Percentiles rank a stretch among this genome's conserved stretches.
These are phyloP conservation scores for Kryptolebias ocellatus DNA, from an alignment of 2,797 vertebrate genomes.

Conservation along the genomic window DNA sequence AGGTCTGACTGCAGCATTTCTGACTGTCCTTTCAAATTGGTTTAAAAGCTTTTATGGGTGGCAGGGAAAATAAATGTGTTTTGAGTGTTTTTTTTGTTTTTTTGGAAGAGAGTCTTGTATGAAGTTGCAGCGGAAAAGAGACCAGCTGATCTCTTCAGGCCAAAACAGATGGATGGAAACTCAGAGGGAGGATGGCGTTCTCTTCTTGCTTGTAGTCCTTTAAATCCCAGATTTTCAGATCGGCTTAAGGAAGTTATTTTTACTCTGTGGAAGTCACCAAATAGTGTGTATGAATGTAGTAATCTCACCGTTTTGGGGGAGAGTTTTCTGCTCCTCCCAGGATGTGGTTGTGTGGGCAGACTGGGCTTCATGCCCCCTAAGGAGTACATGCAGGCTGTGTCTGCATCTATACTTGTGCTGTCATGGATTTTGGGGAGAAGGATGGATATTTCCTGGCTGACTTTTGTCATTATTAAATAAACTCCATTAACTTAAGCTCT, in stretches of 20 bases:
- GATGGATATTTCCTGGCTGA: conserved; percentile 9
- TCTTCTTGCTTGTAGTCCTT: conserved; percentile 19
- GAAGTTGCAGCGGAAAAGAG: conserved; percentile 31
- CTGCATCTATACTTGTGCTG: neutral
- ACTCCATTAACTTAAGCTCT: neutral
- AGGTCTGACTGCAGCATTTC: conserved; percentile 69
- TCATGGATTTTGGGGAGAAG: neutral
- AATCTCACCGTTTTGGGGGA: conserved; percentile 33
- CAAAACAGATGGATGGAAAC: conserved; percentile 54
- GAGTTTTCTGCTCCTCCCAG: conserved; percentile 58
- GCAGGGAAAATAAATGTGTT: conserved; percentile 10
- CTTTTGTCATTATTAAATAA: conserved; percentile 18
- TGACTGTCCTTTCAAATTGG: conserved; percentile 67
- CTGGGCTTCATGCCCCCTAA: conserved; percentile 46
- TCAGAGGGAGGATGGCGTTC: conserved; percentile 9
- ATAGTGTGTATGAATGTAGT: conserved; percentile 16
- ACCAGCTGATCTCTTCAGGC: conserved; percentile 48
- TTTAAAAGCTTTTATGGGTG: conserved; percentile 64
- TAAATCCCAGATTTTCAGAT: conserved; percentile 42
- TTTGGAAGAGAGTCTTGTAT: neutral
- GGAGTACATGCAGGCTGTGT: conserved; percentile 20
- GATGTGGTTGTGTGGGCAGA: conserved; percentile 67
- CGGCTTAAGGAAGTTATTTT: conserved; percentile 37
- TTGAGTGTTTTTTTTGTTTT: conserved; percentile 3
- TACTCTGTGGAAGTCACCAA: conserved; percentile 26